Percentiles rank a stretch among this genome's conserved stretches.
phyloP scores from a whole-genome alignment of 2,797 vertebrate species.

The Sciaenops ocellatus region DNA sequence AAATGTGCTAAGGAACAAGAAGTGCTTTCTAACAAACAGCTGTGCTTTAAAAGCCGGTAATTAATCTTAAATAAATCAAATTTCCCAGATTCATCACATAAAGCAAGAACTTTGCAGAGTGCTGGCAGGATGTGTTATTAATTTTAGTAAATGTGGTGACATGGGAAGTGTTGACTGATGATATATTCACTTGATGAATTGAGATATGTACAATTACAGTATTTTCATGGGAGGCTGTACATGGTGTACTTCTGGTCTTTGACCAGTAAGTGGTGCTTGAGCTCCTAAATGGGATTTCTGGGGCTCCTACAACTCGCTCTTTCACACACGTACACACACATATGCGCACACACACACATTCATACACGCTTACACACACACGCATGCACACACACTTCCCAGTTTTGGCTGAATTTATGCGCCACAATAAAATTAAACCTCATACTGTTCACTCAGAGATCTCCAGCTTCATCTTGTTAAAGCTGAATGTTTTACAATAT shows the following conservation, averaged over 20 bases:
- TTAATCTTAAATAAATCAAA: background rate
- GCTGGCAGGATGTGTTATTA: too few species aligned
- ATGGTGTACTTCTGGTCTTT: slow-evolving; percentile 65
- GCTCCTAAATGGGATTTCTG: slow-evolving; percentile 55
- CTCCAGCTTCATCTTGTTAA: background rate
- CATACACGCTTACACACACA: slow-evolving; percentile 2
- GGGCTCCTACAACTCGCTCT: background rate
- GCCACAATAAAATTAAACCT: slow-evolving; percentile 1
- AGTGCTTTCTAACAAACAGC: background rate
- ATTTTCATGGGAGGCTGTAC: background rate
- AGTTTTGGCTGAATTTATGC: slow-evolving; percentile 7
- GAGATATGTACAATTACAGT: background rate
- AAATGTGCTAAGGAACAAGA: background rate
- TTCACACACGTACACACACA: background rate
- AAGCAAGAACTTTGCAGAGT: background rate
- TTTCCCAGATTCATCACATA: background rate
- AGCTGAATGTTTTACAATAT: background rate
- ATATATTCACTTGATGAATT: background rate
- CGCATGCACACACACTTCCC: background rate
- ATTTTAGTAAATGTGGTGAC: background rate
- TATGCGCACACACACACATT: background rate
- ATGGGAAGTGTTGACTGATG: background rate
- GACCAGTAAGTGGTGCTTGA: slow-evolving; percentile 80
- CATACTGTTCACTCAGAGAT: background rate
- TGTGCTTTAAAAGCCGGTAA: background rate